A percentile compares a stretch with the other conserved stretches of the same genome.
Conservation (phyloP, 53 echinoderm and acorn worm species). For the Apostichopus leukothele region DNA sequence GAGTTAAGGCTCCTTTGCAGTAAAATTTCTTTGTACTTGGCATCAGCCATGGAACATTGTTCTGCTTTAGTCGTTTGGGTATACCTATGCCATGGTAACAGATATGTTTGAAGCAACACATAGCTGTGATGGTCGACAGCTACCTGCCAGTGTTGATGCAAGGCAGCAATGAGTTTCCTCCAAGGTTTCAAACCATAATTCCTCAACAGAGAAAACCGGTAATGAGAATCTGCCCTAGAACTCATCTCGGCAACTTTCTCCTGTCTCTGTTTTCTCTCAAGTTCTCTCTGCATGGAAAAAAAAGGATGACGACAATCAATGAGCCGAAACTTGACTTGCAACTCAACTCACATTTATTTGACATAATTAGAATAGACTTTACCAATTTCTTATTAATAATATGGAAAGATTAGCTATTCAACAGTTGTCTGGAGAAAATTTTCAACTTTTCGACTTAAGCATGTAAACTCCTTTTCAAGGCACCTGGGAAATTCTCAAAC, state of each 20-base stretch:
- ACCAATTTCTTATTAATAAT: no score
- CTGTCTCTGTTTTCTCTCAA: slow-evolving; percentile 71
- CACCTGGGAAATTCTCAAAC: no score
- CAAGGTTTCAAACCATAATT: slow-evolving; percentile 86
- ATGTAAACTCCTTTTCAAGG: no score
- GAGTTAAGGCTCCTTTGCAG: slow-evolving; percentile 69
- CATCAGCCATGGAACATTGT: slow-evolving; percentile 65
- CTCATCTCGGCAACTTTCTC: slow-evolving; percentile 60
- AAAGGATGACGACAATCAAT: no score
- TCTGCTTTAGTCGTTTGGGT: slow-evolving; percentile 67
- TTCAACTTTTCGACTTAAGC: no score
- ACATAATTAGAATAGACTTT: no score
- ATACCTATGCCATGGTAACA: slow-evolving; percentile 82
- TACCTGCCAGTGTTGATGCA: slow-evolving; percentile 71
- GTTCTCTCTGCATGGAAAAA: no score
- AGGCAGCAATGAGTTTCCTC: slow-evolving; percentile 59
- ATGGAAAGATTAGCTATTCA: no score
- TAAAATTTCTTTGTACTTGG: slow-evolving; percentile 64
- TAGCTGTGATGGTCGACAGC: slow-evolving; percentile 72
- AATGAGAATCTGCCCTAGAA: slow-evolving; percentile 66
- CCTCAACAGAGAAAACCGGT: slow-evolving; percentile 62
- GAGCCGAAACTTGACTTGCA: no score
- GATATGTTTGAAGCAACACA: slow-evolving; percentile 60
- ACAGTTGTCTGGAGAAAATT: no score
- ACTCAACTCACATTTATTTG: no score